Evolutionary conservation across 2,113 vertebrate genomes (phyloP), one percentile per base, ranked within the genome.

Genomic region (Pteropus alecto): DNA sequence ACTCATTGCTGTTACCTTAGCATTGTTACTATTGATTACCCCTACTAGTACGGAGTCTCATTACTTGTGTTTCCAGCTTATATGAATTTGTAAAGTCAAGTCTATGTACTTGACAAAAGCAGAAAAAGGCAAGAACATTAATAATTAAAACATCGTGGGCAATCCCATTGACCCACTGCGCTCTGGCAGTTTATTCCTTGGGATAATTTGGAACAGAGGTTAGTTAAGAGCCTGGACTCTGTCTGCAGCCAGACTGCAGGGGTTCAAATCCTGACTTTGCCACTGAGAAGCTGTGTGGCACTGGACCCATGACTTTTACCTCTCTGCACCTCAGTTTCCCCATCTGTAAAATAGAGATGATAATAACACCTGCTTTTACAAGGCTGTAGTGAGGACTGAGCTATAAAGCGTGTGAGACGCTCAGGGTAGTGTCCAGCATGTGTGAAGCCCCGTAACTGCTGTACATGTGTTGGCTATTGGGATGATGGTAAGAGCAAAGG

Each of bases 401-500:
- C 38, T 33, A 51, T 51, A 21, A 30, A 10, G 6, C 5, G 3
- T 65, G 22, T 24, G 13, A 63, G 70, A 4, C 18, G 28, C 58
- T 54, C 43, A 6, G 35, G 24, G 3, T 1, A 3, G 15, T 6
- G 8, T 28, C 38, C n/a, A 54, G 63, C 63, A 10, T 1, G 22
- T 6, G 21, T 30, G 10, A 43, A 22, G 35, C 4, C 1, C 24
- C 3, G 0, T 7, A 6, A 18, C 48, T 6, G 61, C 33, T 11
- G 21, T 6, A 1, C 1, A 1, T 12, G 77, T 11, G 2, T 61
- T 16, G 54, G 46, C 61, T n/a, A 0, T 12, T 13, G 21, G 21
- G 46, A 38, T 18, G 54, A 19, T 13, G n/a, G 28, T 24, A 30
- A 58, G 7, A 16, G 38, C 10, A 24, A 15, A 6, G 58, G 12